Percentiles rank a stretch among this genome's conserved stretches.
phyloP scores from a whole-genome alignment of 2,113 vertebrate species.

The Gymnorhina tibicen region DNA sequence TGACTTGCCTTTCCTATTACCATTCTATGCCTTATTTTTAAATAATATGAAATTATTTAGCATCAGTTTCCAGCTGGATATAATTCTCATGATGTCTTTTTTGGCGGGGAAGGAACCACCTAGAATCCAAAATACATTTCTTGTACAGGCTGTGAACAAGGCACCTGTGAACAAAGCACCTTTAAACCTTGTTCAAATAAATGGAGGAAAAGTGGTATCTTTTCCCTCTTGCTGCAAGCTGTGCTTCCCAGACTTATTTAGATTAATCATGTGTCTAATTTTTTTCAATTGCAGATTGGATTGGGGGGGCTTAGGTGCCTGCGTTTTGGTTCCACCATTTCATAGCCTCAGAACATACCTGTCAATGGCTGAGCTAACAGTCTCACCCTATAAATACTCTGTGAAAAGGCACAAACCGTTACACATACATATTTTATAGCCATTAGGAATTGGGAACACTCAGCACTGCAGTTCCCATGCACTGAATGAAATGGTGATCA shows the following conservation, averaged over 20 bases:
- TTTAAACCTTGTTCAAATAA: background rate
- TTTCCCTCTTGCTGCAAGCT: background rate
- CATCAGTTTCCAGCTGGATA: background rate
- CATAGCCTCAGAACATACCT: background rate
- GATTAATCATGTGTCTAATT: background rate
- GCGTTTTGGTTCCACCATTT: background rate
- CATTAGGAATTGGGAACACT: background rate
- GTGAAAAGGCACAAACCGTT: background rate
- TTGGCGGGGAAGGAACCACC: background rate
- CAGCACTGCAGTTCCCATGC: background rate
- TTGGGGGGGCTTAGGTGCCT: background rate
- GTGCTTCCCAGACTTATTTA: background rate
- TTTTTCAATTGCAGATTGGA: background rate
- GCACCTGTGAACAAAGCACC: background rate
- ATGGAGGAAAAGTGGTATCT: background rate
- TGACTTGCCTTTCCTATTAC: constrained; percentile 5
- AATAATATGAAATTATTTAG: background rate
- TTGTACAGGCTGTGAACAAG: background rate
- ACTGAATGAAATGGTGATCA: background rate
- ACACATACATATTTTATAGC: background rate
- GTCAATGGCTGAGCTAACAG: background rate
- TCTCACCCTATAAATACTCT: background rate
- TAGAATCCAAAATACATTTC: background rate
- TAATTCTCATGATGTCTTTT: background rate
- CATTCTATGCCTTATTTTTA: background rate